Percentiles rank a stretch among this genome's conserved stretches.
Evolutionary conservation across 2,113 vertebrate species (phyloP).

Genomic region (Scortum barcoo): DNA sequence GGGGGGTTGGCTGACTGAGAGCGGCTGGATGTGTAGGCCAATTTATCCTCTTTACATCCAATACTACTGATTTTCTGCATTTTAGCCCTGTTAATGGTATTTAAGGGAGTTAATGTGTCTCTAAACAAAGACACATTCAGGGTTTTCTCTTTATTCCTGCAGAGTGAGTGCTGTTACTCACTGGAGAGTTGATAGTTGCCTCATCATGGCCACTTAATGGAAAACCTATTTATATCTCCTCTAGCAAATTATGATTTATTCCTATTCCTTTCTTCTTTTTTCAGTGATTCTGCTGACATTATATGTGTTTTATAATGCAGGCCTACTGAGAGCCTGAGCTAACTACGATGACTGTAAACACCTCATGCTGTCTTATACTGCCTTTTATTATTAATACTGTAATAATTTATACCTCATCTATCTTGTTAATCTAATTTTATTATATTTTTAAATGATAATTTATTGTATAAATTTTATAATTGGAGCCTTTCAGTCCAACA

Average conservation of each 20-base stretch:
- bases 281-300: not conserved
- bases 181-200: conserved; percentile 43
- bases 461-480: too few relatives aligned
- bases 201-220: conserved; percentile 54
- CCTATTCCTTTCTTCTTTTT: not conserved
- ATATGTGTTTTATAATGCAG: not conserved
- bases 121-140: not conserved
- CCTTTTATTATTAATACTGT: not conserved
- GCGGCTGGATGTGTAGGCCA: conserved; percentile 45
- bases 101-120: fast-evolving
- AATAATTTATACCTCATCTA: too few relatives aligned
- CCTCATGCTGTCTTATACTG: not conserved
- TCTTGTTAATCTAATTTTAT: too few relatives aligned
- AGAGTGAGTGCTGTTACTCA: not conserved
- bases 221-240: conserved; percentile 23
- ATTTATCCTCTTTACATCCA: not conserved
- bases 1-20: conserved; percentile 3
- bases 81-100: not conserved
- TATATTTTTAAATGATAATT: too few relatives aligned
- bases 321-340: not conserved
- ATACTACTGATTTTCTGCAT: not conserved
- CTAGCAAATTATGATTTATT: not conserved
- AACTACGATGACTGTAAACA: not conserved
- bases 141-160: not conserved
- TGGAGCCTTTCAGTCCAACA: too few relatives aligned